Conservation (phyloP, 2,113 vertebrate species). For the Notarius lentiginosus region DNA sequence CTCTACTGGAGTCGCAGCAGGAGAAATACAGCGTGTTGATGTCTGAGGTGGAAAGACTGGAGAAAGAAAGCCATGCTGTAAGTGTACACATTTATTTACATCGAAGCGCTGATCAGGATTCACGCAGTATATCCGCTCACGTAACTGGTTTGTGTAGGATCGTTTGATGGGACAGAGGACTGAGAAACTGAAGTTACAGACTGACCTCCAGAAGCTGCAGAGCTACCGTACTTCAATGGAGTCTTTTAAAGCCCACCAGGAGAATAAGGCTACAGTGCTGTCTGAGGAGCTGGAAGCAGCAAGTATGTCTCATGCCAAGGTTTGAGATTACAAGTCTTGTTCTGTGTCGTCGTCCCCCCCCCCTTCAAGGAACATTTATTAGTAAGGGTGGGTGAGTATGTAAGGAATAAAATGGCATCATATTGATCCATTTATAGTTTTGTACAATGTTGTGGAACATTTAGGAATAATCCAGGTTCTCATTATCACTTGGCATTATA, state of each 20-base stretch:
- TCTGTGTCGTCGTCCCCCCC: background rate
- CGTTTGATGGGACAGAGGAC: slow-evolving; percentile 80
- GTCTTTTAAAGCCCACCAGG: slow-evolving; percentile 74
- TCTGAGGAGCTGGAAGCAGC: slow-evolving; percentile 77
- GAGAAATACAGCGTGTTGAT: slow-evolving; percentile 79
- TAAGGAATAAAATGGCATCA: background rate
- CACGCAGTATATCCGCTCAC: background rate
- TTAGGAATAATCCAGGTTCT: background rate
- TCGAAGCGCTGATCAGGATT: background rate
- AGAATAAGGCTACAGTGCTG: slow-evolving; percentile 75
- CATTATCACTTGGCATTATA: background rate
- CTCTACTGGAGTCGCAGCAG: slow-evolving; percentile 74
- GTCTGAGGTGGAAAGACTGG: slow-evolving; percentile 81
- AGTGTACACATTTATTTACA: slow-evolving; percentile 55
- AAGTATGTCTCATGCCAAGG: slow-evolving; percentile 66
- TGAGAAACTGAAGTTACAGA: slow-evolving; percentile 81
- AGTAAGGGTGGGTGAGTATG: background rate
- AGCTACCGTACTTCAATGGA: slow-evolving; percentile 80
- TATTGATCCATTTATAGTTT: background rate
- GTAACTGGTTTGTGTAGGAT: slow-evolving; percentile 72
- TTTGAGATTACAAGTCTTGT: slow-evolving; percentile 35
- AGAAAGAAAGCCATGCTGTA: slow-evolving; percentile 88
- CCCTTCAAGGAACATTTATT: background rate
- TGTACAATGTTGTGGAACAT: background rate
- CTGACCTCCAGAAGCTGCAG: slow-evolving; percentile 87